Evolutionary conservation across 2,888 invertebrate genomes (phyloP), one percentile per base, ranked within the genome.

Genomic region (Aleiodes alternator): DNA sequence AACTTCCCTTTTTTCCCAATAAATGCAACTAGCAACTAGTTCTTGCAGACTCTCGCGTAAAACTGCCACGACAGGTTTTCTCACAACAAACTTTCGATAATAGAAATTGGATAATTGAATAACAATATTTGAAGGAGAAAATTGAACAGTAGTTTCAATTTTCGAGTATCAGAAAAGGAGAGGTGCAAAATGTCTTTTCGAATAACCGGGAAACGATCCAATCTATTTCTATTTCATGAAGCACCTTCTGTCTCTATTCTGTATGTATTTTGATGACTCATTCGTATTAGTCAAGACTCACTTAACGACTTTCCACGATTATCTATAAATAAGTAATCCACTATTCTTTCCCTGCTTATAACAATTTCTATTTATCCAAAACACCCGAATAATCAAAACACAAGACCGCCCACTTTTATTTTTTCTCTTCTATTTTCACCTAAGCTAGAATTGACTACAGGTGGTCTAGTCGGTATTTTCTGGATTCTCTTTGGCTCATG

Each of bases 221-320:
- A 81, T 84, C 84, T 84, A 84, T 84, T 84, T 84, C 84, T 84
- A 84, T 82, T 82, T 83, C 82, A 78, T 81, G 78, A 80, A 64
- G 29, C 43, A 56, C 43, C 23, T 43, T 55, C 29, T 69, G 53
- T 55, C 12, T 72, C 16, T 23, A 38, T 38, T 43, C 23, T 55
- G 43, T 66, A 38, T 38, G 56, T 50, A 69, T 73, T 56, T 70
- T 69, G 75, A 76, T 78, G 76, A 78, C 73, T 76, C 77, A 79
- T 73, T 75, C 72, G 59, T 75, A 78, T 77, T 77, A 79, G 78
- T 75, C 78, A 76, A 79, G 73, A 23, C 77, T 34, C 71, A 69
- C 75, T 72, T 79, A 82, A 85, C 81, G 80, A 82, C 78, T 79
- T 64, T 78, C 73, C 77, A 75, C 76, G 79, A 83, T 82, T 82